These are phyloP conservation scores for Hermodice carunculata DNA, from an alignment of 2,888 invertebrate genomes.

Conservation along the genomic window DNA sequence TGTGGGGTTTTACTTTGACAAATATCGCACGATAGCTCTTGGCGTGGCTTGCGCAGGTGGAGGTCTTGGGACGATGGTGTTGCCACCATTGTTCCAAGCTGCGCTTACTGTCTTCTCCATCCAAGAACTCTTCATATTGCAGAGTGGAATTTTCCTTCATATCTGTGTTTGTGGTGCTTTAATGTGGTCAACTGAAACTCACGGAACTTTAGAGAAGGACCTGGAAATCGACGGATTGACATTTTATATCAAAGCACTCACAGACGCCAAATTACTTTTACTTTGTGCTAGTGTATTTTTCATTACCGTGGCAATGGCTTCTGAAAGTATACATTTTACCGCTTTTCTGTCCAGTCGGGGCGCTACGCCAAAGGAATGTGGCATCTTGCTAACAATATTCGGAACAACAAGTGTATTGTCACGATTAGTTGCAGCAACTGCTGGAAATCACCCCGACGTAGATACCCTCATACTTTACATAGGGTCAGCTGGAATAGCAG, in stretches of 20 bases:
- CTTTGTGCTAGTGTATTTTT: background rate
- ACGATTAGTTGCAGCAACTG: no score
- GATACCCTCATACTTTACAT: background rate
- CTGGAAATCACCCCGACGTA: background rate
- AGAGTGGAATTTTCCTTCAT: background rate
- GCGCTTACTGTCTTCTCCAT: background rate
- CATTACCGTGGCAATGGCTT: background rate
- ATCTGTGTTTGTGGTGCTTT: background rate
- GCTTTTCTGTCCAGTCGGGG: no score
- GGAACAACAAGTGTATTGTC: no score
- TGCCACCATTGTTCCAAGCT: background rate
- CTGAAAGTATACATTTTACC: background rate
- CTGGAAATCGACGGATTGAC: background rate
- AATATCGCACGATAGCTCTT: background rate
- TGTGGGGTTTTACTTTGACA: slow-evolving; percentile 2
- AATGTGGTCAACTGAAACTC: background rate
- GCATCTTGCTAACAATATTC: no score
- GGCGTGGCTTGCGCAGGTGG: background rate
- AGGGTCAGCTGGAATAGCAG: background rate
- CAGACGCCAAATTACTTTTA: background rate
- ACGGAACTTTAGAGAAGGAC: background rate
- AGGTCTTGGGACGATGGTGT: background rate
- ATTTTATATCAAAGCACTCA: background rate
- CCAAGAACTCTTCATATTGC: background rate
- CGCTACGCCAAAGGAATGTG: no score